Evolutionary conservation across 2,113 vertebrate genomes (phyloP).

Genomic region (Nipponia nippon): DNA sequence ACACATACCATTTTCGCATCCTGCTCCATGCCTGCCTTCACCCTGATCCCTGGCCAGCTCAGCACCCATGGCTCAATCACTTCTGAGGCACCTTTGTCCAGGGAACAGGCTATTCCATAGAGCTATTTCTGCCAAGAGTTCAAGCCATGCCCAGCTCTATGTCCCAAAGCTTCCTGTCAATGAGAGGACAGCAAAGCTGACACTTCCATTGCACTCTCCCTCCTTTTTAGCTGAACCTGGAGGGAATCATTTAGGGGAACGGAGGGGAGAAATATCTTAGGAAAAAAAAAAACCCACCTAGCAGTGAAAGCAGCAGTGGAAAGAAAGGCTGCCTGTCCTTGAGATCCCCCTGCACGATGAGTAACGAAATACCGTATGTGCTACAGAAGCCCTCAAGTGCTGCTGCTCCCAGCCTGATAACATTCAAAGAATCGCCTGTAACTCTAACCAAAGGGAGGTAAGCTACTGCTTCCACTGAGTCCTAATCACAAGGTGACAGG

Average conservation of each 20-base stretch:
- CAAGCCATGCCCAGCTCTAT: not conserved
- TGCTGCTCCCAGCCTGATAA: not conserved
- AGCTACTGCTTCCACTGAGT: not conserved
- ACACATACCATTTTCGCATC: accelerated
- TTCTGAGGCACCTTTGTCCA: not conserved
- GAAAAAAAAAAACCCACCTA: no score
- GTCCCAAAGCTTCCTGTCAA: not conserved
- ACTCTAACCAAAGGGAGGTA: not conserved
- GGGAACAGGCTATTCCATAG: not conserved
- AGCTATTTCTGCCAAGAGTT: not conserved
- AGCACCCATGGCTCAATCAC: not conserved
- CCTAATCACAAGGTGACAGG: not conserved
- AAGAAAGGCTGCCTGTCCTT: not conserved
- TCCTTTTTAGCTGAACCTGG: not conserved
- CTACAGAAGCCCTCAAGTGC: not conserved
- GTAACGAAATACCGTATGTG: not conserved
- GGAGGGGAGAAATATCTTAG: not conserved
- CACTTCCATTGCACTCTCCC: not conserved
- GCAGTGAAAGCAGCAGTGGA: not conserved
- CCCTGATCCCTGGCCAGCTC: not conserved
- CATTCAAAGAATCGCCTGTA: not conserved
- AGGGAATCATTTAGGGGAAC: not conserved
- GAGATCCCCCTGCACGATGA: not conserved
- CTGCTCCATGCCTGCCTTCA: not conserved
- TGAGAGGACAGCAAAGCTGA: not conserved